Base-by-base conservation (phyloP, 1,140 invertebrate species). In the Drosophila lowei region DNA sequence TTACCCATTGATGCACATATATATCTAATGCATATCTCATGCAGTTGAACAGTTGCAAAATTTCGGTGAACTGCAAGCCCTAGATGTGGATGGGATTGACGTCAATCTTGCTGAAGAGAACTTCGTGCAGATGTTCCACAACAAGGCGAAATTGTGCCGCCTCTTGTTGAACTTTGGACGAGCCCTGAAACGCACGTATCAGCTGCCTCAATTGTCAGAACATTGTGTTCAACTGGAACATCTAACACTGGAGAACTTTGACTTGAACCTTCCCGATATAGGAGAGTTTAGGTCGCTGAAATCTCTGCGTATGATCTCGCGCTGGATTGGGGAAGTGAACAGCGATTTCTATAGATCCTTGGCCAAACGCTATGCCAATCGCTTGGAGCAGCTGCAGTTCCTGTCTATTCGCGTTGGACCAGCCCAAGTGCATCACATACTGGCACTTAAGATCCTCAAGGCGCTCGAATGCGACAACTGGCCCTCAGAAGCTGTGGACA, bases 31-130 rank as follows among this genome's bases (percentile, higher is more conserved):
- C 1, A 18, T 18, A 18, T 18, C 18, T 18, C 18, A 63, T 72
- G 8, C 25, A 85, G 81, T 88, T 1, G 38, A 60, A 4, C 58
- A 86, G 15, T 13, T 86, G 18, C 48, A 59, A 9, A 13, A 72
- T 6, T 88, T 78, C 30, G n/a, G 2, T 1, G 23, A 64, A 5
- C 49, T 86, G 23, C 46, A 88, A 11, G 47, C 59, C 7, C 50
- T 86, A 28, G 62, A 88, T 23, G 42, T 86, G 47, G 83, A 86
- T 68, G 81, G 83, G 11, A 48, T 81, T 2, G 83, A 86, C 38
- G 30, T 49, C 2, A 60, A 47, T 28, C 55, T 88, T 2, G 47
- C 28, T 8, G 30, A 54, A n/a, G 6, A 7, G 1, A 60, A 68
- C 2, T 75, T 86, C 7, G 42, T 61, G 8, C 41, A 68, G 2